Evolutionary conservation across 2,888 invertebrate species (phyloP), one percentile per base, ranked within the genome.

Genomic region (Amiota communis): DNA sequence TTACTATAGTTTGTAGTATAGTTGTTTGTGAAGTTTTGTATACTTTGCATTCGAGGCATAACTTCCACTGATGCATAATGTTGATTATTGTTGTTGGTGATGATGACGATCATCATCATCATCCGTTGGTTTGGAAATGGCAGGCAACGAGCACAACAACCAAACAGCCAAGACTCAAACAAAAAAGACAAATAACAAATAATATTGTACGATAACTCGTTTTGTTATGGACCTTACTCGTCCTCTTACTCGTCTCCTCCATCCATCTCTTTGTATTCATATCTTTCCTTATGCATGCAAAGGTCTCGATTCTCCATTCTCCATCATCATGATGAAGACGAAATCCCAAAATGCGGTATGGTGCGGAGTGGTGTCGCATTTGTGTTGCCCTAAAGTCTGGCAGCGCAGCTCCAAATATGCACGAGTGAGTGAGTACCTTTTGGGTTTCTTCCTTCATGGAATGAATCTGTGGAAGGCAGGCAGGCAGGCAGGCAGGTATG

Each of bases 201-300:
- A 84, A 84, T 84, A 84, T 86, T n/a, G n/a, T n/a, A n/a, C n/a
- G 86, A 85, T 85, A 86, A 86, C 86, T 86, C 84, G 86, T 86
- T 85, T 86, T 85, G 83, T 86, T 48, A 36, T 36, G 36, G 72
- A 20, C 56, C 17, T 63, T 47, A 53, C 56, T 48, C n/a, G n/a
- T n/a, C n/a, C n/a, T n/a, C n/a, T n/a, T n/a, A n/a, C 49, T 67
- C 61, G 64, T 59, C 46, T 36, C 36, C 36, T 23, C 68, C 57
- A 46, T 17, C 36, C 46, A 64, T 67, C 67, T 57, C 67, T 59
- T 59, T 59, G 20, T 53, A 2, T 53, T 10, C 15, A 12, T 53
- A 15, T 53, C n/a, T 12, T 13, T 53, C 8, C 15, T 6, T 53
- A 15, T 53, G 53, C 15, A 15, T 53, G 53, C 15, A 36, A 36